Evolutionary conservation across 2,888 invertebrate species (phyloP), one percentile per base, ranked within the genome.

Genomic region (Tridacna gigas): DNA sequence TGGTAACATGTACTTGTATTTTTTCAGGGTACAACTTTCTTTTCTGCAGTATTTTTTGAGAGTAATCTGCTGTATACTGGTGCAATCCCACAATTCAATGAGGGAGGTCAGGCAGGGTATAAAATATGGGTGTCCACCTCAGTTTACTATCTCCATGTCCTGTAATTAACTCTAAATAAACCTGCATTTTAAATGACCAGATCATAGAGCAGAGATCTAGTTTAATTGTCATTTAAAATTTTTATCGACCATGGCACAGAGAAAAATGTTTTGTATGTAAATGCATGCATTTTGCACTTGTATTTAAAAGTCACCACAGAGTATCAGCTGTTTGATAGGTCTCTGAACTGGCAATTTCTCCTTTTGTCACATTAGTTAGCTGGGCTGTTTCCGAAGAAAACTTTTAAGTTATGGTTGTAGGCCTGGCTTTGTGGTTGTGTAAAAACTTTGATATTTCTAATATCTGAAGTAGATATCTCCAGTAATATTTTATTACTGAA

Each of bases 161-260:
- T 71, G 47, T 71, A 71, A 71, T 71, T 51, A 71, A 51, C 71
- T 47, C 22, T 22, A 71, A 48, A 71, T 71, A 71, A 71, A 71
- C 71, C 71, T 48, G 51, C 71, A 20, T n/a, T 22, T 47, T 71
- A 22, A 71, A 71, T 51, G 26, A 47, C 25, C 25, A 22, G 51
- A 71, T 71, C 25, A 51, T 22, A 71, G 51, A 51, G 45, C 47
- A 48, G 3, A 13, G 51, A 25, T 26, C n/a, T 25, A 47, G 11
- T 71, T 71, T 25, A 25, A 71, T 51, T 15, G 12, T 48, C 71
- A 26, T 71, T 71, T 71, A 71, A 71, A 71, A 15, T 71, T 25
- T n/a, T 71, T 47, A 71, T 71, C 51, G 26, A 71, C 71, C 48
- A 25, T 48, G 25, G 71, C 71, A 22, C 4, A 25, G 71, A 26